A percentile compares a stretch with the other conserved stretches of the same genome.
These are phyloP conservation scores for Linepithema humile DNA, from an alignment of 1,140 invertebrate species.

Conservation along the genomic window DNA sequence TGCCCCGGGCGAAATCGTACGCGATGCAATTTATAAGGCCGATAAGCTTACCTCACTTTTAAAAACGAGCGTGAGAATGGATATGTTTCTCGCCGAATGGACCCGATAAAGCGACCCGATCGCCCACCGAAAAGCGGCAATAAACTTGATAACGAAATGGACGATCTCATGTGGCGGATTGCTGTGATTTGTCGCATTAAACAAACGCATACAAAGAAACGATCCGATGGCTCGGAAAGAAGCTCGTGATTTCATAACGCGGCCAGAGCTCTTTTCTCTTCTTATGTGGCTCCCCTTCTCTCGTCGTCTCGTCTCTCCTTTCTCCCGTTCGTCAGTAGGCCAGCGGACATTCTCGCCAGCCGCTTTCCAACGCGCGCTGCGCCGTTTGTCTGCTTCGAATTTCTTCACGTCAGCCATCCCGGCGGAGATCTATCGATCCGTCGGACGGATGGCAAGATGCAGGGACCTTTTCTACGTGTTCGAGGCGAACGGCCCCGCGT, in stretches of 20 bases:
- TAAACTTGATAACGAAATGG: conserved; percentile 1
- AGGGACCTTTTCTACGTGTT: conserved; percentile 42
- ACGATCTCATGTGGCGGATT: background rate
- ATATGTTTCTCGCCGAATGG: background rate
- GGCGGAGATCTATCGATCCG: conserved; percentile 60
- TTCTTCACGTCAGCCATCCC: conserved; percentile 59
- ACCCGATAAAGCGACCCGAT: background rate
- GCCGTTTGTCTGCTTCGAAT: conserved; percentile 56
- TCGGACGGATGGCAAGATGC: conserved; percentile 12
- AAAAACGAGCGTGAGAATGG: background rate
- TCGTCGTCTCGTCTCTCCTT: conserved; percentile 64
- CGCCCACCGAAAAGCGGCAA: background rate
- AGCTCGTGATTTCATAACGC: conserved; percentile 66
- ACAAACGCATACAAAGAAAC: conserved; percentile 7
- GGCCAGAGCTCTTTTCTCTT: conserved; percentile 64
- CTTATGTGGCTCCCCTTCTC: conserved; percentile 46
- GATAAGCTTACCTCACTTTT: background rate
- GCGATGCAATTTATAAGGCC: conserved; percentile 15
- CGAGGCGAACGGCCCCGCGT: conserved; percentile 54
- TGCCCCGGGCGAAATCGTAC: conserved; percentile 37
- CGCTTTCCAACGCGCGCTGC: conserved; percentile 65
- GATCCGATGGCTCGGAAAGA: conserved; percentile 33
- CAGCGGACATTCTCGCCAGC: conserved; percentile 64
- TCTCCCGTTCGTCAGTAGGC: conserved; percentile 70
- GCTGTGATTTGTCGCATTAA: background rate